Percentiles rank a stretch among this genome's conserved stretches.
Conservation (phyloP, 2,113 vertebrate genomes). For the Acanthisitta chloris region DNA sequence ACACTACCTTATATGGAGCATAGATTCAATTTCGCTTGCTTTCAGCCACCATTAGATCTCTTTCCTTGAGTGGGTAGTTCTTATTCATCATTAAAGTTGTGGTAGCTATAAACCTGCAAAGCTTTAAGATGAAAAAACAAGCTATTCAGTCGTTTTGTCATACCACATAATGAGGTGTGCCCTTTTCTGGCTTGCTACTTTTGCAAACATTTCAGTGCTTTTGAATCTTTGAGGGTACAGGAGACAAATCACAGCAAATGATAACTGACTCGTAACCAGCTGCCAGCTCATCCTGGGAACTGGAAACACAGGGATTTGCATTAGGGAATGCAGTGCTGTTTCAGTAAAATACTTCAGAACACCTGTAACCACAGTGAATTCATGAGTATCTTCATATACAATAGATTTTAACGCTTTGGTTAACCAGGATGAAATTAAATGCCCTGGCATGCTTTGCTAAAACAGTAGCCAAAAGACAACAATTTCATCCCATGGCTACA, state of each 20-base stretch:
- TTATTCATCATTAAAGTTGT: background rate
- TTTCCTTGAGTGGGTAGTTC: conserved; percentile 20
- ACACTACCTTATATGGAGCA: background rate
- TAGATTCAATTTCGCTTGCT: background rate
- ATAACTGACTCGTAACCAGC: background rate
- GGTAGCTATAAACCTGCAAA: conserved; percentile 1
- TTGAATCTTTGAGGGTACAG: background rate
- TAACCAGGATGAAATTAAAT: background rate
- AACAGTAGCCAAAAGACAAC: background rate
- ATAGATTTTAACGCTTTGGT: background rate
- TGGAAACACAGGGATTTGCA: background rate
- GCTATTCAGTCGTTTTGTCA: background rate
- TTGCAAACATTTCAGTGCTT: background rate
- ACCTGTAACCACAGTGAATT: background rate
- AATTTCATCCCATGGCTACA: background rate
- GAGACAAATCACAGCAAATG: background rate
- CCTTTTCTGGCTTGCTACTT: background rate
- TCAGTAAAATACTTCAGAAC: background rate
- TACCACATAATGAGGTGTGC: background rate
- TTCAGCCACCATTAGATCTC: conserved; percentile 2
- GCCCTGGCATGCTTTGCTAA: background rate
- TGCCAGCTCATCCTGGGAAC: background rate
- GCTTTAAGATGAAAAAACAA: conserved; percentile 11
- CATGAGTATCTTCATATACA: background rate
- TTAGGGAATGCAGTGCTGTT: background rate